These are phyloP conservation scores for Empidonax alnorum DNA, from an alignment of 2,113 vertebrate genomes.

Conservation along the genomic window DNA sequence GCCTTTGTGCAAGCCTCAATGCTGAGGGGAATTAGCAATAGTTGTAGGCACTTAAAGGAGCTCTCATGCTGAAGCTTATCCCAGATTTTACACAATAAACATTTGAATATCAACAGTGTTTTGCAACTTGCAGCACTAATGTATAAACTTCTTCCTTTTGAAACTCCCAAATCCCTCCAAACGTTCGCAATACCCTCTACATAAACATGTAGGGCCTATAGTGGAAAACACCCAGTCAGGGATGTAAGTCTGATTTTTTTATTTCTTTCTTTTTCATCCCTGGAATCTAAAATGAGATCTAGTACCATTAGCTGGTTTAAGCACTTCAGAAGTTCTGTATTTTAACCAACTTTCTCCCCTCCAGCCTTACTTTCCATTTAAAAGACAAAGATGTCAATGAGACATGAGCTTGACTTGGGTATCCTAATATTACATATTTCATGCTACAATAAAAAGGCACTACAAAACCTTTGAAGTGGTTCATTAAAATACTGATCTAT, in stretches of 20 bases:
- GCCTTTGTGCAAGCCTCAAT: slow-evolving; percentile 96
- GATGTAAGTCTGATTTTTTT: slow-evolving; percentile 61
- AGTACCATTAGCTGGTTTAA: slow-evolving; percentile 48
- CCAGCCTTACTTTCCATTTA: slow-evolving; percentile 51
- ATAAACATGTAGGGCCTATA: slow-evolving; percentile 78
- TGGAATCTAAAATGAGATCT: slow-evolving; percentile 64
- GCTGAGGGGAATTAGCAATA: slow-evolving; percentile 99
- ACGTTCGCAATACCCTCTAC: slow-evolving; percentile 81
- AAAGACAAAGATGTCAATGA: slow-evolving; percentile 5
- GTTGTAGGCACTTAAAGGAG: slow-evolving; percentile 99
- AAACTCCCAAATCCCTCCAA: slow-evolving; percentile 89
- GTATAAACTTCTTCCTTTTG: slow-evolving; percentile 99
- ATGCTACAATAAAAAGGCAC: not conserved
- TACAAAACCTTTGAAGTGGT: not conserved
- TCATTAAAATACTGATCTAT: slow-evolving; percentile 20
- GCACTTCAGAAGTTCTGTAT: slow-evolving; percentile 59
- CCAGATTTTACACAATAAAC: slow-evolving; percentile 99
- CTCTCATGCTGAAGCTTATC: slow-evolving; percentile 99
- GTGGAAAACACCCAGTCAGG: slow-evolving; percentile 69
- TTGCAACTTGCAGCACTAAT: slow-evolving; percentile 99
- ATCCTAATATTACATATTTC: slow-evolving; percentile 31
- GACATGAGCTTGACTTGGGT: not conserved
- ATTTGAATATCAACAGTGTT: slow-evolving; percentile 99
- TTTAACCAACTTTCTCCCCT: slow-evolving; percentile 62
- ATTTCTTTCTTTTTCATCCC: slow-evolving; percentile 58